A percentile compares a stretch with the other conserved stretches of the same genome.
Conservation (phyloP, 2,113 vertebrate genomes). For the Dinomys branickii region DNA sequence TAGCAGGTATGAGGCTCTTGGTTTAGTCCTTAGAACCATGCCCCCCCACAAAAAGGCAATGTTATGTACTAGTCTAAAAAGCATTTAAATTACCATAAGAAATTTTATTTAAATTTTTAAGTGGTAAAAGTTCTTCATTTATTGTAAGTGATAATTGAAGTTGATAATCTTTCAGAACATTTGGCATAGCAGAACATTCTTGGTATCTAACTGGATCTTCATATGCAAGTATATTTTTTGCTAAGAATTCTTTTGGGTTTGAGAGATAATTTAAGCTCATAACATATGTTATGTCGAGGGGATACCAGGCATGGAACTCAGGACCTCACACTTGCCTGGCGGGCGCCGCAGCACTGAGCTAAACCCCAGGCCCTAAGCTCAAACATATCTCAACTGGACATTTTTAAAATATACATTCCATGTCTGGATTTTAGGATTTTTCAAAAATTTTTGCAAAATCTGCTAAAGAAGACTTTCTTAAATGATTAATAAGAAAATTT, state of each 20-base stretch:
- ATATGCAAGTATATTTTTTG: neutral
- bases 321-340: too few relatives aligned
- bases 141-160: neutral
- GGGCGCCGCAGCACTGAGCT: too few relatives aligned
- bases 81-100: neutral
- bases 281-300: too few relatives aligned
- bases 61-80: neutral
- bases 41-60: neutral
- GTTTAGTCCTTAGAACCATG: neutral
- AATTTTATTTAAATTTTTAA: slow-evolving; percentile 33
- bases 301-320: too few relatives aligned
- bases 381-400: neutral
- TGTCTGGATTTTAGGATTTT: neutral
- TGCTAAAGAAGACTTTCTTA: neutral
- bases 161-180: neutral
- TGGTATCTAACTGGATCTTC: neutral
- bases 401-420: neutral
- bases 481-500: slow-evolving; percentile 27
- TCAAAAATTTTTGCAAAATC: neutral
- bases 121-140: neutral
- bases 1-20: too few relatives aligned
- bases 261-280: slow-evolving; percentile 1
- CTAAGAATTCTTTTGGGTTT: neutral
- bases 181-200: neutral
- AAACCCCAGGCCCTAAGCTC: too few relatives aligned